Conservation (phyloP, 2,797 vertebrate species). For the Pseudocheirus occidentalis region DNA sequence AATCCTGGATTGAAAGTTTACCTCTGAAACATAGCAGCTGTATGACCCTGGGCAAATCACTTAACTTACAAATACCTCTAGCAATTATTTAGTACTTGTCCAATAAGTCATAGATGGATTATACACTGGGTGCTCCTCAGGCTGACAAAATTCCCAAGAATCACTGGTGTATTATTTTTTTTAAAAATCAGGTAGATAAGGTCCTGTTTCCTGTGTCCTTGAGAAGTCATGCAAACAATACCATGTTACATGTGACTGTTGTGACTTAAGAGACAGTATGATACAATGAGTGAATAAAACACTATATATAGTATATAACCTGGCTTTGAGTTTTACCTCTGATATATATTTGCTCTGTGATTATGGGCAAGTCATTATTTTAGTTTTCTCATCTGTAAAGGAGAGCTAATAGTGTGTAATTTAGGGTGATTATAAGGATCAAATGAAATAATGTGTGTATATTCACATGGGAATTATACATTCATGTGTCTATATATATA, state of each 20-base stretch:
- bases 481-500: background rate
- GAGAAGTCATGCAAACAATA: background rate
- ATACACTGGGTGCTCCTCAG: background rate
- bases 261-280: background rate
- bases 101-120: background rate
- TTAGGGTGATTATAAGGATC: background rate
- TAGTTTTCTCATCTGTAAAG: background rate
- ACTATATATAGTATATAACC: background rate
- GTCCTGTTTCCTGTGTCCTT: background rate
- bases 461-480: too few species aligned
- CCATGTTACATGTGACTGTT: background rate
- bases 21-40: background rate
- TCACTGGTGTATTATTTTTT: background rate
- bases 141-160: background rate
- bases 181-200: background rate
- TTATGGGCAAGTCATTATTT: background rate
- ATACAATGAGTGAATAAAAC: background rate
- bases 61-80: background rate
- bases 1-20: background rate
- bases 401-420: background rate
- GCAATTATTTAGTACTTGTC: background rate
- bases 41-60: background rate
- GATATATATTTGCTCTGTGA: background rate
- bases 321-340: background rate
- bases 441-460: background rate